A percentile compares a stretch with the other conserved stretches of the same genome.
These are phyloP conservation scores for Petrophora chlorosata DNA, from an alignment of 2,888 invertebrate genomes.

Conservation along the genomic window DNA sequence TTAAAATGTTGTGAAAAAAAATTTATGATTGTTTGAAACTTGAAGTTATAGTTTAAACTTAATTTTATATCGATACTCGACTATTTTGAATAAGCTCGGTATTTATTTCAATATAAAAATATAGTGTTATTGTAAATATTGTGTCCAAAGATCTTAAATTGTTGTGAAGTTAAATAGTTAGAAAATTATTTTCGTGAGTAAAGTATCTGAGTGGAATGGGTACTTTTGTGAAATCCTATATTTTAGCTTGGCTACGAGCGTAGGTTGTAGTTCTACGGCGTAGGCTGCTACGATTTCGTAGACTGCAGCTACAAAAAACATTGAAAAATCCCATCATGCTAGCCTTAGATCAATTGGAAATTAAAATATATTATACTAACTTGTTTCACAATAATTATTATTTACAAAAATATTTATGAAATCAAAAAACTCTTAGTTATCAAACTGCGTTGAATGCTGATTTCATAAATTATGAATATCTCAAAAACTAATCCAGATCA, in stretches of 20 bases:
- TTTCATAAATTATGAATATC: no score
- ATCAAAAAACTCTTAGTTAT: no score
- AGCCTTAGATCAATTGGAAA: no score
- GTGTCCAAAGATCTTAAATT: conserved; percentile 11
- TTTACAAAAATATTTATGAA: no score
- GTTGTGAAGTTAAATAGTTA: conserved; percentile 4
- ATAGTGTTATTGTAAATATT: conserved; percentile 17
- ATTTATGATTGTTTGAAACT: conserved; percentile 53
- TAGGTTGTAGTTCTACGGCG: conserved; percentile 6
- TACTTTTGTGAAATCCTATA: not conserved
- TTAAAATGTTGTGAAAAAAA: conserved; percentile 50
- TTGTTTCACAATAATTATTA: no score
- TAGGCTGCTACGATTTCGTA: conserved; percentile 1
- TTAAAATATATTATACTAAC: no score
- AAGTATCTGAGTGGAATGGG: conserved; percentile 1
- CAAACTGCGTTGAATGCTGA: no score
- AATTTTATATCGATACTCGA: conserved; percentile 42
- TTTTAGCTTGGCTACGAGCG: not conserved
- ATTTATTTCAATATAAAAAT: conserved; percentile 12
- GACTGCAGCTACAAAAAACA: not conserved
- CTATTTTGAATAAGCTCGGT: conserved; percentile 31
- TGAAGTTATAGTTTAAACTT: conserved; percentile 49
- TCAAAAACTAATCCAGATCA: no score
- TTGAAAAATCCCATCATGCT: no score
- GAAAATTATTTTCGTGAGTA: conserved; percentile 3